Conservation (phyloP, 2,113 vertebrate species). For the Anarhynchus alexandrinus region DNA sequence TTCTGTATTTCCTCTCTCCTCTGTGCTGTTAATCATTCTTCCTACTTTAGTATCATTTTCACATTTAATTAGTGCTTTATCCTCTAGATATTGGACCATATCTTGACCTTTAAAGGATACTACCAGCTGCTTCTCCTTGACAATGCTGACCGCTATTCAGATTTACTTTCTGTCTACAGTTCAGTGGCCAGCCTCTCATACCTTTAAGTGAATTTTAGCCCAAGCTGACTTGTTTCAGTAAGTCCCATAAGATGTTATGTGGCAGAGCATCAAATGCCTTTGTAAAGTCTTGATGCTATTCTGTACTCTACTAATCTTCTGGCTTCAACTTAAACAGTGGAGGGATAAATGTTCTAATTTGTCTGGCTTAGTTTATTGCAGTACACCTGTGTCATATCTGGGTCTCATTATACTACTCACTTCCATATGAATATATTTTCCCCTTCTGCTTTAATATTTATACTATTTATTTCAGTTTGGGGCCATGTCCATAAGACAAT, state of each 20-base stretch:
- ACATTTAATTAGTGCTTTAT: background rate
- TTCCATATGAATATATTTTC: background rate
- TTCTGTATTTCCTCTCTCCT: background rate
- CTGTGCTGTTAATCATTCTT: background rate
- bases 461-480: background rate
- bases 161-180: background rate
- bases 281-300: background rate
- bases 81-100: background rate
- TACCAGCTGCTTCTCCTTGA: background rate
- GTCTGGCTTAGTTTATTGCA: background rate
- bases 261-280: background rate
- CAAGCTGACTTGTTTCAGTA: background rate
- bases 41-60: background rate
- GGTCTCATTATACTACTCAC: background rate
- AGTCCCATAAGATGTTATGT: background rate
- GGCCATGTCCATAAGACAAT: background rate
- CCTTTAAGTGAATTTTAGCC: constrained; percentile 1
- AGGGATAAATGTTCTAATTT: background rate
- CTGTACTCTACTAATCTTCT: background rate
- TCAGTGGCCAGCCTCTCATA: background rate
- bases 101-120: background rate
- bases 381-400: background rate
- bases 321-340: background rate
- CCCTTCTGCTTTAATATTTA: background rate
- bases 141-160: background rate